Conservation (phyloP, 2,113 vertebrate genomes). For the Laticauda colubrina region DNA sequence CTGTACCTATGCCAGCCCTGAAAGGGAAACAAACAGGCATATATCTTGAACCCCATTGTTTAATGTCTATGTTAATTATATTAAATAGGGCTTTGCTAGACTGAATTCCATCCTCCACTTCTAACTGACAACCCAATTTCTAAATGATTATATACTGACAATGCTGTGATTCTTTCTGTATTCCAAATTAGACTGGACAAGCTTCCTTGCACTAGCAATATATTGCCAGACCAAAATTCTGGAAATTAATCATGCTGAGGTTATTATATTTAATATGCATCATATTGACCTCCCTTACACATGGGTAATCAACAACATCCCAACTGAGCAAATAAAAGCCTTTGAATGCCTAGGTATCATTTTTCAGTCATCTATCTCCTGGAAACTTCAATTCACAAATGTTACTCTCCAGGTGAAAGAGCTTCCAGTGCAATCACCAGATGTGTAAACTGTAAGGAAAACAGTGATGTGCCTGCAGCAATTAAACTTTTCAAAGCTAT, state of each 20-base stretch:
- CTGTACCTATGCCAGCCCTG: neutral
- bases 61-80: neutral
- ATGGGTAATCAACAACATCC: neutral
- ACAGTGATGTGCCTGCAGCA: neutral
- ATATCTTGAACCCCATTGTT: neutral
- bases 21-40: neutral
- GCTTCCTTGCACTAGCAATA: neutral
- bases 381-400: neutral
- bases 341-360: neutral
- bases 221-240: neutral
- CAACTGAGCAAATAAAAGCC: neutral
- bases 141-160: neutral
- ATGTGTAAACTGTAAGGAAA: neutral
- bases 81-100: neutral
- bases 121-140: neutral
- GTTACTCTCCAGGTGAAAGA: neutral
- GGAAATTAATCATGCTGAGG: neutral
- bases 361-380: neutral
- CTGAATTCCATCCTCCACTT: neutral
- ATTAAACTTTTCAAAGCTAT: neutral
- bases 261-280: neutral
- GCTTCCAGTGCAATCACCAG: neutral
- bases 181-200: neutral
- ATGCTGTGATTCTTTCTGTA: neutral
- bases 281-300: neutral